A percentile compares a stretch with the other conserved stretches of the same genome.
Evolutionary conservation across 2,113 vertebrate species (phyloP).

Genomic region (Albula goreensis): DNA sequence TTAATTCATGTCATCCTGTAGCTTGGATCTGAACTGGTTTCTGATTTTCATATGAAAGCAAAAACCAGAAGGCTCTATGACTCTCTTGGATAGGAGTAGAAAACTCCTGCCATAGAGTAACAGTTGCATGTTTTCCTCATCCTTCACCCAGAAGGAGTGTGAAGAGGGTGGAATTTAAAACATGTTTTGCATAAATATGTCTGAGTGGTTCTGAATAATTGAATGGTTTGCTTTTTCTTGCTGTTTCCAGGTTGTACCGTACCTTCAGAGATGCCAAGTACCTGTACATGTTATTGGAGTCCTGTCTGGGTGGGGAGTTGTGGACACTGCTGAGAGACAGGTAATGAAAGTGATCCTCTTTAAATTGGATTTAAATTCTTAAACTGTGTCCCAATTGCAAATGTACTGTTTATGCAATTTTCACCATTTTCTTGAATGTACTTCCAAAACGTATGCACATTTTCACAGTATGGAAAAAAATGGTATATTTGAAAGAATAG

Average conservation of each 20-base stretch:
- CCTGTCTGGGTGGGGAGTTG: slow-evolving; percentile 69
- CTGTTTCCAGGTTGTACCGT: slow-evolving; percentile 60
- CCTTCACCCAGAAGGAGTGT: background rate
- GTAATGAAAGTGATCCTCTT: slow-evolving; percentile 27
- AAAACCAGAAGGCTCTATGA: background rate
- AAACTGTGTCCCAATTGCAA: too few relatives aligned
- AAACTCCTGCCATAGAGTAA: background rate
- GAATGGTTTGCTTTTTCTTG: background rate
- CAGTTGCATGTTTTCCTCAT: background rate
- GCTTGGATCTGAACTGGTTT: background rate
- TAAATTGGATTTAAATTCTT: too few relatives aligned
- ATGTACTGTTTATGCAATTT: too few relatives aligned
- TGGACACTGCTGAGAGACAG: slow-evolving; percentile 70
- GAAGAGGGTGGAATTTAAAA: background rate
- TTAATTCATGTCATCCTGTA: background rate
- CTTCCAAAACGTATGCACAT: too few relatives aligned
- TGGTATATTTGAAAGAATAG: too few relatives aligned
- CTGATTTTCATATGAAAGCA: background rate
- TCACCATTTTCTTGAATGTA: too few relatives aligned
- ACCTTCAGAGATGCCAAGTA: slow-evolving; percentile 69
- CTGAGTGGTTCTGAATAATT: background rate
- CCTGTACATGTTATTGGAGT: slow-evolving; percentile 74
- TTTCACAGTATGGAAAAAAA: too few relatives aligned
- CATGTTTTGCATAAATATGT: background rate
- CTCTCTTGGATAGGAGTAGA: background rate